Percentiles rank a stretch among this genome's conserved stretches.
Evolutionary conservation across 1,140 invertebrate species (phyloP).

Genomic region (Chrysoperla carnea): DNA sequence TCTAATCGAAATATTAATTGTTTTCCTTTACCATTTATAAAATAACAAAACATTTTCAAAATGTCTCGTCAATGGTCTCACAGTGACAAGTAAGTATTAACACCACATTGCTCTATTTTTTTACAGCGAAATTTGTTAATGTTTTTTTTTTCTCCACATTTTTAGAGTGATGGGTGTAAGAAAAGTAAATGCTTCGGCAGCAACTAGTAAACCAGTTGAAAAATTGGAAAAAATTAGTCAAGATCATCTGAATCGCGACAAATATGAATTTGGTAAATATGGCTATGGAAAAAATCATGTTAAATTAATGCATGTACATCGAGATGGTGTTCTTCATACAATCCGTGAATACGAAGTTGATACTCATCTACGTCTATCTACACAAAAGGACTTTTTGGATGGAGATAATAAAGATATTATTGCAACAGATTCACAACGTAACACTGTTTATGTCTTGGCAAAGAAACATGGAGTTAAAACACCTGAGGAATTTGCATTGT

Average conservation of each 20-base stretch:
- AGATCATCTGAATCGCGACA: conserved; percentile 9
- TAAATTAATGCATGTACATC: conserved; percentile 47
- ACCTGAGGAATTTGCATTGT: conserved; percentile 52
- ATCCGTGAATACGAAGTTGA: conserved; percentile 57
- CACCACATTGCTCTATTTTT: too few relatives aligned
- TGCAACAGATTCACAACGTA: conserved; percentile 70
- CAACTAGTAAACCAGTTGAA: not conserved
- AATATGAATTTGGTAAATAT: conserved; percentile 40
- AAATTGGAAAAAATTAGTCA: conserved; percentile 3
- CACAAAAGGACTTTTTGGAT: conserved; percentile 39
- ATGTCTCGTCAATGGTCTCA: too few relatives aligned
- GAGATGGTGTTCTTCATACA: conserved; percentile 39
- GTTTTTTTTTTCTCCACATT: too few relatives aligned
- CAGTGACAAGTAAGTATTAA: too few relatives aligned
- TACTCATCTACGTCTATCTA: conserved; percentile 47
- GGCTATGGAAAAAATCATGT: conserved; percentile 59
- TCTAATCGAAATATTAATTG: too few relatives aligned
- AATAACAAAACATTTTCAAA: too few relatives aligned
- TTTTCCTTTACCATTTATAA: too few relatives aligned
- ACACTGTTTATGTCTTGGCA: conserved; percentile 61
- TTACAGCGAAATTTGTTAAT: too few relatives aligned
- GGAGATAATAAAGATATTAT: conserved; percentile 55
- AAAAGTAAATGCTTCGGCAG: not conserved
- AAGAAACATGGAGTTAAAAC: conserved; percentile 55
- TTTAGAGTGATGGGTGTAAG: not conserved